Evolutionary conservation across 2,113 vertebrate genomes (phyloP).

Genomic region (Aleadryas rufinucha): DNA sequence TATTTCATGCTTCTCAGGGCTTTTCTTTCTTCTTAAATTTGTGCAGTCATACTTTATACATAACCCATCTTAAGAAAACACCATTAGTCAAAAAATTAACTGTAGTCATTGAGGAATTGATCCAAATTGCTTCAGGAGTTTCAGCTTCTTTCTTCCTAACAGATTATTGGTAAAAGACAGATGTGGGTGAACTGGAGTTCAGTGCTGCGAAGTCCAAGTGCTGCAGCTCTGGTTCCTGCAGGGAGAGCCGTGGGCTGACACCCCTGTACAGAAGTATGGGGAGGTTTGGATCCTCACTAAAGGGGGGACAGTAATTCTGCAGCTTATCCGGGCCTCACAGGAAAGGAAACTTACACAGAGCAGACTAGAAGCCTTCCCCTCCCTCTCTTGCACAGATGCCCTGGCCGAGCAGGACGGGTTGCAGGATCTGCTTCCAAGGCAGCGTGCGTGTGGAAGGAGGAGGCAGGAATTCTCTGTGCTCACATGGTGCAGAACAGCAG

Average conservation of each 20-base stretch:
- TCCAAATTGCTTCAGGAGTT: neutral
- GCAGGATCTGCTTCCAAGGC: neutral
- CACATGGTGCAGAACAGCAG: neutral
- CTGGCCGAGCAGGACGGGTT: neutral
- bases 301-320: neutral
- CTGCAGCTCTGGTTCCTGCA: neutral
- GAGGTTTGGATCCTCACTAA: neutral
- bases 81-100: neutral
- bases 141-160: neutral
- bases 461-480: neutral
- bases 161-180: neutral
- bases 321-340: neutral
- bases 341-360: neutral
- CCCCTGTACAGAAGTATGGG: rapidly evolving
- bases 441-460: rapidly evolving
- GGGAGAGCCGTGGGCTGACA: rapidly evolving
- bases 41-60: neutral
- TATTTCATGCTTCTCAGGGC: neutral
- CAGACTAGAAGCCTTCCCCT: neutral
- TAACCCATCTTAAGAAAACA: neutral
- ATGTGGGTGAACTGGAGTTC: neutral
- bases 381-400: neutral
- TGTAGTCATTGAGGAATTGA: neutral
- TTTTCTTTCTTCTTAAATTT: neutral
- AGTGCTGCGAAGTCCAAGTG: neutral